Base-by-base conservation (phyloP, 1,140 invertebrate genomes). In the Lepidotrigona ventralis region DNA sequence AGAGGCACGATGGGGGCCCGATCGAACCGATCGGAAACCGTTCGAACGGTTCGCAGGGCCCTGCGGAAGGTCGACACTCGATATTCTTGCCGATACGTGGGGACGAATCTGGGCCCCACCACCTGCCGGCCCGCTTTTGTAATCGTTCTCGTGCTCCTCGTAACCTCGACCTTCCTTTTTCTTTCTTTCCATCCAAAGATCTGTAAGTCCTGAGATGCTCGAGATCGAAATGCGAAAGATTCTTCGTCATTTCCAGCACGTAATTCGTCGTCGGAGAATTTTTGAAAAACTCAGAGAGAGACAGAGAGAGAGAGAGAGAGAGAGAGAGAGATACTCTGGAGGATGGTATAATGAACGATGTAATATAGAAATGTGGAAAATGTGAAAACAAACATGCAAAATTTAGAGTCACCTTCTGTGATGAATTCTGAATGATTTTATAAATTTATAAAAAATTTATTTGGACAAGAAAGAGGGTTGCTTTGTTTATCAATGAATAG, bases 21-120 rank as follows among this genome's bases (percentile, higher is more conserved):
- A 92, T 93, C 92, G 90, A 91, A 91, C 85, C 81, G 90, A 90
- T 92, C 91, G 86, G 79, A 85, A 82, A 83, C 75, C 70, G 51
- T 83, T 83, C 84, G 84, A 89, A 89, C 84, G 64, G 82, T 85
- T 81, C 68, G 68, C 75, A 79, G 83, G 79, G 39, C 60, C 81
- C 69, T 63, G 39, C 26, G 46, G 83, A 85, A 64, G 79, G 82
- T 83, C 82, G 82, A 83, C 82, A 83, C 86, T 86, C 86, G 86
- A 88, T 88, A 88, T 88, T 87, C 79, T 58, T 78, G 68, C 82
- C 81, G 58, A 63, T 85, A 79, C 54, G 63, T 46, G 64, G 78
- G 86, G 78, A 81, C 58, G 56, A 73, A 33, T 64, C 46, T 54
- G 66, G 74, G n/a, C 74, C 63, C 76, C 80, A 79, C 73, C 86